phyloP scores from a whole-genome alignment of 2,888 invertebrate genomes.

The Sericinus montela region DNA sequence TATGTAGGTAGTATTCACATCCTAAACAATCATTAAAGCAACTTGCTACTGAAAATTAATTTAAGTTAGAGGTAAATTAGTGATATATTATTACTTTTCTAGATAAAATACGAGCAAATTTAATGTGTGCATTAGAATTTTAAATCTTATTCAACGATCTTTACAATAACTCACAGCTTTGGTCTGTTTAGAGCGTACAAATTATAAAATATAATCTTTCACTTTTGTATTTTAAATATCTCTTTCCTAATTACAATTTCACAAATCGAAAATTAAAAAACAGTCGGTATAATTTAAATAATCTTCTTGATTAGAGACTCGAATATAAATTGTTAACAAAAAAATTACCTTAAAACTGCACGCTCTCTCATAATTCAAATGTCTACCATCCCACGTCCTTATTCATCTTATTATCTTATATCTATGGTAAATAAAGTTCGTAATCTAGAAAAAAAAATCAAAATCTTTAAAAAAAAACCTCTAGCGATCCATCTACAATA shows the following conservation, averaged over 20 bases:
- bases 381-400: constrained; percentile 45
- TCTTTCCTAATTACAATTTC: constrained; percentile 30
- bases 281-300: constrained; percentile 15
- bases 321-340: constrained; percentile 22
- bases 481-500: constrained; percentile 32
- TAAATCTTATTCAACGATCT: constrained; percentile 51
- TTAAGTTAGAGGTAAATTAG: no score
- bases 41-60: no score
- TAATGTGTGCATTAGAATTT: constrained; percentile 30
- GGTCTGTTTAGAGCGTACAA: constrained; percentile 68
- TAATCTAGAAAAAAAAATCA: constrained; percentile 29
- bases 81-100: background rate
- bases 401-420: constrained; percentile 35
- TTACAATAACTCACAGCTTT: constrained; percentile 73
- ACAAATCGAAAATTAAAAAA: constrained; percentile 25
- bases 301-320: constrained; percentile 10
- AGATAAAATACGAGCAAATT: constrained; percentile 2
- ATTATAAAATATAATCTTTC: constrained; percentile 39
- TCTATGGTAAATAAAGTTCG: constrained; percentile 43
- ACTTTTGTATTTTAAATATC: constrained; percentile 29
- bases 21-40: no score
- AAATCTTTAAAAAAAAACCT: constrained; percentile 23
- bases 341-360: constrained; percentile 31
- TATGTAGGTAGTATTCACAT: no score
- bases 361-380: constrained; percentile 44